Conservation (phyloP, 2,797 vertebrate genomes). For the Rhynchotus rufescens region DNA sequence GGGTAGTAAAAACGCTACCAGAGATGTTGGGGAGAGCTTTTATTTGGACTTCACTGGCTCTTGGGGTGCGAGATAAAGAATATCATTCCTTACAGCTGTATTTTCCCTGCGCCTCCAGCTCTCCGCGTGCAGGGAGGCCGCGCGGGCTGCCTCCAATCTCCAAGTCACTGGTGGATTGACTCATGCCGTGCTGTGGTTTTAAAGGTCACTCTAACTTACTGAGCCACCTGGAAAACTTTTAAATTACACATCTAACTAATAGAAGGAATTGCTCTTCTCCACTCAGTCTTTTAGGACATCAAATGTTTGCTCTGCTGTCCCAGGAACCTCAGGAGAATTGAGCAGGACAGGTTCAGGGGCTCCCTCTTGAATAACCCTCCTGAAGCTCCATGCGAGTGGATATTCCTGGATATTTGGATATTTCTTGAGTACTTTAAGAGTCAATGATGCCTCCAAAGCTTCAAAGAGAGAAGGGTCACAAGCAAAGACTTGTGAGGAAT, state of each 20-base stretch:
- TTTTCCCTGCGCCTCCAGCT: not conserved
- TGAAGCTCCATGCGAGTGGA: not conserved
- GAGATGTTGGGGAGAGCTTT: not conserved
- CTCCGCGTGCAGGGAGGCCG: not conserved
- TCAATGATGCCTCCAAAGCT: not conserved
- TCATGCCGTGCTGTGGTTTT: not conserved
- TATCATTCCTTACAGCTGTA: not conserved
- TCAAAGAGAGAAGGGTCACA: not conserved
- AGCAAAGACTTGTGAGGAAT: not conserved
- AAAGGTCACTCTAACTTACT: not conserved
- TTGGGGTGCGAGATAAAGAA: not conserved
- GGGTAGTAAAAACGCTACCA: not conserved
- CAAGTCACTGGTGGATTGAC: not conserved
- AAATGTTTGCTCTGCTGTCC: slow-evolving; percentile 7
- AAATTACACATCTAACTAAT: not conserved
- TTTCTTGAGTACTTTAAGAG: not conserved
- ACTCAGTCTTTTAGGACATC: not conserved
- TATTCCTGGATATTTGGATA: not conserved
- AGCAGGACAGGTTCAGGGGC: not conserved
- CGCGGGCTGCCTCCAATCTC: not conserved
- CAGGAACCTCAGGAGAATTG: not conserved
- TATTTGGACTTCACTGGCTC: accelerated
- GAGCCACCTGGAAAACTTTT: not conserved
- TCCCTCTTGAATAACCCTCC: not conserved
- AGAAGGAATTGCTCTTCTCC: not conserved